These are phyloP conservation scores for Miichthys miiuy DNA, from an alignment of 2,797 vertebrate species.

Conservation along the genomic window DNA sequence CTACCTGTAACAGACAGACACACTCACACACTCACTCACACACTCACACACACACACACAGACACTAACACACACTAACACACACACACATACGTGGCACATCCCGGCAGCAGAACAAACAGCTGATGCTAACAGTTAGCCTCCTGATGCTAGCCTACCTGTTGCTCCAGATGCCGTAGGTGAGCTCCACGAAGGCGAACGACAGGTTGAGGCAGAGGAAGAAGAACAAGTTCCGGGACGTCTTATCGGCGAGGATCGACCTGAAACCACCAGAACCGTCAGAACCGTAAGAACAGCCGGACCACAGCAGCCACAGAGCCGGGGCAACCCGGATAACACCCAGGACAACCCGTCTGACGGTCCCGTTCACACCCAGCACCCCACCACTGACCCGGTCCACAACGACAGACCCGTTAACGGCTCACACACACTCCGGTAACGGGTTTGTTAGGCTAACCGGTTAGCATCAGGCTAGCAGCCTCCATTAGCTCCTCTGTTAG, in stretches of 20 bases:
- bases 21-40: too few species aligned
- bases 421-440: too few species aligned
- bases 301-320: background rate
- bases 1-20: too few species aligned
- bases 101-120: too few species aligned
- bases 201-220: slow-evolving; percentile 96
- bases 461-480: slow-evolving; percentile 63
- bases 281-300: background rate
- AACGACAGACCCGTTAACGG: too few species aligned
- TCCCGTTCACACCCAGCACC: background rate
- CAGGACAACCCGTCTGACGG: too few species aligned
- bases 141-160: too few species aligned
- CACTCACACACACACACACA: background rate
- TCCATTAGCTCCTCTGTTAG: background rate
- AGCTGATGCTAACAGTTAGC: background rate
- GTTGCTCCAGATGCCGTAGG: slow-evolving; percentile 98
- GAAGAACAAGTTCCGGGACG: slow-evolving; percentile 95
- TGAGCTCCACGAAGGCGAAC: slow-evolving; percentile 96
- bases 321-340: too few species aligned
- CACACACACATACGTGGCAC: slow-evolving; percentile 84
- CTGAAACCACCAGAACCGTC: slow-evolving; percentile 71
- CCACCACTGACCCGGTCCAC: background rate
- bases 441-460: slow-evolving; percentile 45
- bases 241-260: slow-evolving; percentile 95
- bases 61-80: background rate